Base-by-base conservation (phyloP, 2,113 vertebrate species). In the Corythaixoides concolor region DNA sequence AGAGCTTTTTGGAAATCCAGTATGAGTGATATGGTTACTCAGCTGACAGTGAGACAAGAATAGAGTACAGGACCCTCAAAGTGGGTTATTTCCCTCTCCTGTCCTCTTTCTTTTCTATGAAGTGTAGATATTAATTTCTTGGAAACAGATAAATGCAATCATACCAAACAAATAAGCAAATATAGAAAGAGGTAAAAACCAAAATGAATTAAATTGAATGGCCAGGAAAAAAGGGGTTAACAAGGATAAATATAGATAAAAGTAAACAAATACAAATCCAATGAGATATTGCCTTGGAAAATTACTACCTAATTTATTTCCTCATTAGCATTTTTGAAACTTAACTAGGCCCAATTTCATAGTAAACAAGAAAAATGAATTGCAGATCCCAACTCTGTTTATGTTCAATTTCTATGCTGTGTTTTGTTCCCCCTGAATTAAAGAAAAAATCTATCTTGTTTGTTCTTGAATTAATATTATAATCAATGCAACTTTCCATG, bases 291-390 rank as follows among this genome's bases (percentile, higher is more conserved):
- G 63, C 88, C n/a, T 93, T 79, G 59, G 70, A 96, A 96, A 97
- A 93, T 83, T 91, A 62, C 67, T 94, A 88, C 78, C 28, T 96
- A 93, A 95, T 96, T 95, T 97, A 96, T 95, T 95, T 96, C 70
- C 53, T 94, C 30, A 94, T 96, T 96, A 94, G 39, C 77, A 96
- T 96, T 96, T 97, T 95, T 96, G 77, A 96, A 95, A 94, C 32
- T 95, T 94, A 96, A 96, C 66, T 93, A 95, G 69, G 89, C 69
- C 81, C 62, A 85, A 88, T 94, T 91, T 95, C 62, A 82, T 45
- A 93, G 81, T 82, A 91, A 96, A 89, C 58, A 94, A 93, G 87
- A 94, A 94, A 96, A 96, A 96, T 91, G 33, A 91, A 95, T 91
- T 96, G 81, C 78, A 89, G 87, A 94, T 94, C 89, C 74, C 50